These are phyloP conservation scores for Acanthornis magna DNA, from an alignment of 2,797 vertebrate genomes.

Conservation along the genomic window DNA sequence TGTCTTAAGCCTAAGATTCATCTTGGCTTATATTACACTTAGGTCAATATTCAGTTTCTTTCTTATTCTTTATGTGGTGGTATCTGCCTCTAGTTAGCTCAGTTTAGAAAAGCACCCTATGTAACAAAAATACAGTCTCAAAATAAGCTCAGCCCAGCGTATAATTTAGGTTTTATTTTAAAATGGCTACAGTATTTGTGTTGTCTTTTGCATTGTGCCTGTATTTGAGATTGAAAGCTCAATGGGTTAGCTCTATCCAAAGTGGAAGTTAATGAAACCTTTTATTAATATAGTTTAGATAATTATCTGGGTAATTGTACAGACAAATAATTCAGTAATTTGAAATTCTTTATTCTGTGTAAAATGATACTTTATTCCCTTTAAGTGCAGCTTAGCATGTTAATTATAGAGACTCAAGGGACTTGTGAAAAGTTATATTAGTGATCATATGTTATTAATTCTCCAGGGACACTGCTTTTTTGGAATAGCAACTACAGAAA, in stretches of 20 bases:
- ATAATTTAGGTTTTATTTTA: not conserved
- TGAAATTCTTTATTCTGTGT: constrained; percentile 69
- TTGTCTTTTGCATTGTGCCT: not conserved
- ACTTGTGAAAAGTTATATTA: constrained; percentile 64
- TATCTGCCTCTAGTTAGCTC: not conserved
- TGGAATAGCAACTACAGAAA: constrained; percentile 31
- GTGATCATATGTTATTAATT: constrained; percentile 67
- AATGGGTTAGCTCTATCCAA: not conserved
- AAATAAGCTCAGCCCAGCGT: not conserved
- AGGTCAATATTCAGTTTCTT: not conserved
- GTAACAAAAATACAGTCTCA: not conserved
- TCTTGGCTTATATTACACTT: not conserved
- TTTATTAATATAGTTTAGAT: constrained; percentile 72
- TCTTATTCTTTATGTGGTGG: not conserved
- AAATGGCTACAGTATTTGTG: not conserved
- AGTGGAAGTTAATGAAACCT: constrained; percentile 62
- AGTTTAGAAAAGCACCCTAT: not conserved
- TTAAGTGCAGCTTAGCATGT: constrained; percentile 69
- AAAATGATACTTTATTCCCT: constrained; percentile 73
- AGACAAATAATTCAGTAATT: constrained; percentile 75
- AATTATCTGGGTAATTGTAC: constrained; percentile 75
- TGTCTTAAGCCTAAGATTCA: not conserved
- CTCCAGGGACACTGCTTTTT: constrained; percentile 58
- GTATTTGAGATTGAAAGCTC: constrained; percentile 2
- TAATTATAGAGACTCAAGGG: constrained; percentile 71